phyloP scores from a whole-genome alignment of 2,888 invertebrate species.

The Acronicta psi region DNA sequence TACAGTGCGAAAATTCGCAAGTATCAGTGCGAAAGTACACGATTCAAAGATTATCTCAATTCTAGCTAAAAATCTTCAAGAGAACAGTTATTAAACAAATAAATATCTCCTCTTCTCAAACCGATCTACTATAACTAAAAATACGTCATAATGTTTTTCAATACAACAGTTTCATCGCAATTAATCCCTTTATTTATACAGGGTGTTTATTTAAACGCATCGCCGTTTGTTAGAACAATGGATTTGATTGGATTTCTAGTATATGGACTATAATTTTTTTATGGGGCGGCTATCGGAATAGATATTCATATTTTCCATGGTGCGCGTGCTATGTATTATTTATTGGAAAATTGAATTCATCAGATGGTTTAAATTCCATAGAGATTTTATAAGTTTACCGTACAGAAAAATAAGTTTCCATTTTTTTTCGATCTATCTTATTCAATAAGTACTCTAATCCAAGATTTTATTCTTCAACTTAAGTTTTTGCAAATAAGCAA shows the following conservation, averaged over 20 bases:
- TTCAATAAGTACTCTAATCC: no score
- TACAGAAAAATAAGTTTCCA: no score
- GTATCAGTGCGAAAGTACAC: no score
- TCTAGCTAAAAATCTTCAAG: no score
- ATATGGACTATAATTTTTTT: slow-evolving; percentile 17
- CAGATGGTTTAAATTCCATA: background rate
- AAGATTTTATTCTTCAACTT: no score
- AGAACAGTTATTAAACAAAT: no score
- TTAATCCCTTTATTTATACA: background rate
- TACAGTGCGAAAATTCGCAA: no score
- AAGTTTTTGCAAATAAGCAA: no score
- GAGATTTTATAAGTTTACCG: background rate
- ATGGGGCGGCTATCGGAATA: background rate
- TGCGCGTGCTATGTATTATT: background rate
- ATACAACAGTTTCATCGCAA: background rate
- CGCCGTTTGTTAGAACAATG: slow-evolving; percentile 19
- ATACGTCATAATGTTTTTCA: background rate
- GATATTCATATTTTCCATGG: slow-evolving; percentile 17
- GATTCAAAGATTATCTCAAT: no score
- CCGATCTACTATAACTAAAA: no score
- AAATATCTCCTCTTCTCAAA: no score
- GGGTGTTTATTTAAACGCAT: slow-evolving; percentile 3
- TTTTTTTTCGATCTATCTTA: no score
- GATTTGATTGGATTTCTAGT: slow-evolving; percentile 18
- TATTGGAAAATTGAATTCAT: slow-evolving; percentile 1